Conservation (phyloP, 2,113 vertebrate species). For the Gallinago media region DNA sequence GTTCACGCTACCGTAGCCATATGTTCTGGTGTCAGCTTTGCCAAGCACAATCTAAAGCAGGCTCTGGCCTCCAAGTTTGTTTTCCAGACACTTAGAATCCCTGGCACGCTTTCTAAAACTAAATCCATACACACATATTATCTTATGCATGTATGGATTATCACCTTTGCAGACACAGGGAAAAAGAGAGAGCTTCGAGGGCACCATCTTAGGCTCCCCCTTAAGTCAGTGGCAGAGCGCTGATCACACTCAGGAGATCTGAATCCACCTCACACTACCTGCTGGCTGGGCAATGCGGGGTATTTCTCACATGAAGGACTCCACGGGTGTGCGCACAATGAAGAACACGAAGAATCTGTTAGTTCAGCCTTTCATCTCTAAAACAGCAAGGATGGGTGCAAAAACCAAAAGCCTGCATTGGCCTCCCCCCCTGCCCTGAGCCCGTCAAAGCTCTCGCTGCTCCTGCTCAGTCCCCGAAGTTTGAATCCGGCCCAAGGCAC, state of each 20-base stretch:
- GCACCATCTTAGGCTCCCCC: background rate
- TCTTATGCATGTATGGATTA: background rate
- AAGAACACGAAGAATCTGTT: accelerated
- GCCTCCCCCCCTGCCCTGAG: slow-evolving; percentile 13
- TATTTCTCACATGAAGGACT: background rate
- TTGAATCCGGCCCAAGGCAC: slow-evolving; percentile 77
- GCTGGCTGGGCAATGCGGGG: background rate
- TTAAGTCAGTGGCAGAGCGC: background rate
- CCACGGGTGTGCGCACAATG: accelerated
- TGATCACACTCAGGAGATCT: background rate
- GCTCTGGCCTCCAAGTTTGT: background rate
- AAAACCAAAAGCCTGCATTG: background rate
- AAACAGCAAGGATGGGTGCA: background rate
- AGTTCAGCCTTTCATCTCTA: background rate
- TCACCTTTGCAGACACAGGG: background rate
- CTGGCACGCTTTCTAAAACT: background rate
- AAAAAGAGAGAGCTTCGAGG: accelerated
- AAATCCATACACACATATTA: accelerated
- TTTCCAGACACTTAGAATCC: background rate
- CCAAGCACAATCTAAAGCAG: background rate
- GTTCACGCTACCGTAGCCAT: accelerated
- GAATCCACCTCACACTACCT: accelerated
- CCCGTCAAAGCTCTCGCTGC: background rate
- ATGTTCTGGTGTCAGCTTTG: background rate
- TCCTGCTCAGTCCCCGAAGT: slow-evolving; percentile 43